phyloP scores from a whole-genome alignment of 2,113 vertebrate genomes.

The Tragelaphus imberbis region DNA sequence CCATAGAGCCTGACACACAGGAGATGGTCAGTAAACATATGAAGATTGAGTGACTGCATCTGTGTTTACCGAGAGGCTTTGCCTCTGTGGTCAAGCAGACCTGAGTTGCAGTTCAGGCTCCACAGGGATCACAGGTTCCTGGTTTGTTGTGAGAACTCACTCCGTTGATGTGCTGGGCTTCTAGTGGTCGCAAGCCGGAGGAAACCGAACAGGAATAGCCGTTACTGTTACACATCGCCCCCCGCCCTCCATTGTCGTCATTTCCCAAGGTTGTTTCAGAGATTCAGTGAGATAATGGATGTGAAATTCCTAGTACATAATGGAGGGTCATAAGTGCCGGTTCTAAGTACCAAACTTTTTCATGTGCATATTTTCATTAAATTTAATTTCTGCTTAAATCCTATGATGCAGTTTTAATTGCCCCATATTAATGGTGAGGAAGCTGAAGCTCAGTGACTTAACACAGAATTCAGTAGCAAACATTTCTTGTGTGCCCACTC shows the following conservation, averaged over 20 bases:
- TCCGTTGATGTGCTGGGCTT: not conserved
- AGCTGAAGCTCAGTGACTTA: not conserved
- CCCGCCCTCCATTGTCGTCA: fast-evolving
- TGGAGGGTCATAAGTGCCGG: not conserved
- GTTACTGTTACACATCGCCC: fast-evolving
- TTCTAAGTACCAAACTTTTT: not conserved
- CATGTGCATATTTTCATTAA: not conserved
- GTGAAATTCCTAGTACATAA: not conserved
- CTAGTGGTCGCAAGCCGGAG: not conserved
- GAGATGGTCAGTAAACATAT: not conserved
- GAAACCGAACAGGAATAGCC: not conserved
- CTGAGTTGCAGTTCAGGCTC: not conserved
- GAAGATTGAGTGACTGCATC: not conserved
- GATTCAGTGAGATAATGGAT: not conserved
- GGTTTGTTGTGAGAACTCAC: not conserved
- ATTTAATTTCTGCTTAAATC: conserved; percentile 20
- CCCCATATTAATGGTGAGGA: not conserved
- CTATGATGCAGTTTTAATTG: not conserved
- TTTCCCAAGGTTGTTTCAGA: not conserved
- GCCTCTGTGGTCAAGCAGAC: not conserved
- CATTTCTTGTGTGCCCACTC: not conserved
- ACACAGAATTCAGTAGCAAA: not conserved
- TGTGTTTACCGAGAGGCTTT: not conserved
- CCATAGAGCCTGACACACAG: not conserved
- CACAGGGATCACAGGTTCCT: not conserved